A percentile compares a stretch with the other conserved stretches of the same genome.
Conservation (phyloP, 2,888 invertebrate genomes). For the Lathronympha strigana region DNA sequence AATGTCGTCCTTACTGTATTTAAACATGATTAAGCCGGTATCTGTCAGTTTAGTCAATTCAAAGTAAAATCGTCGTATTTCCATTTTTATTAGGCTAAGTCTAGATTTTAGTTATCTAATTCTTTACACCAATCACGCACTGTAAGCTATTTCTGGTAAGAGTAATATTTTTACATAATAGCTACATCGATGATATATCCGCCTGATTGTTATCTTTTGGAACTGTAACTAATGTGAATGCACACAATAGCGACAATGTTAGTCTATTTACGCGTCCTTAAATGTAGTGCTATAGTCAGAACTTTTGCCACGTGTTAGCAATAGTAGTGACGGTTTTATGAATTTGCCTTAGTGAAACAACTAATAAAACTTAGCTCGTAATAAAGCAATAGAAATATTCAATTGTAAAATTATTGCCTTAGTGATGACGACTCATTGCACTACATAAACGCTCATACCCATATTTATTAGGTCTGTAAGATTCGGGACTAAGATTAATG, state of each 20-base stretch:
- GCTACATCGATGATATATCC: slow-evolving; percentile 18
- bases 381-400: not conserved
- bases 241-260: not conserved
- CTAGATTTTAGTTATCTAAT: slow-evolving; percentile 33
- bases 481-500: not conserved
- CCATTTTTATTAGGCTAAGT: slow-evolving; percentile 30
- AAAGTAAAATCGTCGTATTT: slow-evolving; percentile 26
- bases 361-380: no score
- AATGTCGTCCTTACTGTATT: slow-evolving; percentile 48
- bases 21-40: slow-evolving; percentile 58
- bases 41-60: slow-evolving; percentile 44
- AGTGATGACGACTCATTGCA: not conserved
- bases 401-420: not conserved
- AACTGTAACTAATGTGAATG: slow-evolving; percentile 11
- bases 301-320: not conserved
- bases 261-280: not conserved
- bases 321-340: not conserved
- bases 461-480: slow-evolving; percentile 9
- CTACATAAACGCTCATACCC: not conserved
- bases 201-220: slow-evolving; percentile 31
- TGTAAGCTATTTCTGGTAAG: slow-evolving; percentile 20
- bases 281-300: slow-evolving; percentile 1
- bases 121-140: slow-evolving; percentile 24
- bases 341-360: slow-evolving; percentile 25
- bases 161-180: slow-evolving; percentile 31